Base-by-base conservation (phyloP, 2,888 invertebrate species). In the Thera britannica region DNA sequence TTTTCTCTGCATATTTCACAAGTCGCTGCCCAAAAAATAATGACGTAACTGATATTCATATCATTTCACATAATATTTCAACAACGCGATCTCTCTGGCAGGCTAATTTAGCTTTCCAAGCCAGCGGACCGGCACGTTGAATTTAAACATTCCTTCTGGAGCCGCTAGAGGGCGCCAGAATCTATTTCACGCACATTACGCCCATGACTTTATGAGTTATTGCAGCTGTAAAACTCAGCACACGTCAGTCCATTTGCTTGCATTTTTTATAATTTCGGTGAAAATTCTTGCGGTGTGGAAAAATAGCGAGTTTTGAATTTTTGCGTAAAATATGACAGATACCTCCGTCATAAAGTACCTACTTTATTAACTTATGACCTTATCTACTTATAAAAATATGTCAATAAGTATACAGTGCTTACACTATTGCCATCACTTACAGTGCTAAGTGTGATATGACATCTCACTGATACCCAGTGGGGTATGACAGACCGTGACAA, bases 111-210 rank as follows among this genome's bases (percentile, higher is more conserved):
- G 83, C 83, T 84, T 88, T 86, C 83, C 84, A 66, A 85, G 76
- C 81, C 84, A 86, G 80, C 83, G 87, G 75, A 76, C 77, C 80
- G 79, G 78, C 81, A 74, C 76, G 74, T 79, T 78, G 80, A 84
- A 86, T 86, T 87, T 84, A 84, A 86, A 83, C 79, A 88, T 87
- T 90, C 86, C 86, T 89, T 85, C 84, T 85, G 83, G 82, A 81
- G 77, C 81, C 82, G 80, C 75, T 77, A 86, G 85, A 85, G 87
- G 86, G 86, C 82, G 83, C 66, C 82, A 71, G 84, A 88, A 88
- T 89, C 90, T 90, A 90, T 91, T 92, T 90, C 88, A 91, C 90
- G 90, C 90, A 83, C 87, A 90, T 91, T 90, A 90, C 88, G 77
- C 78, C 67, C 77, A 80, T 82, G 87, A 87, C 86, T 90, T 55